Evolutionary conservation across 2,888 invertebrate genomes (phyloP), one percentile per base, ranked within the genome.

Genomic region (Parelbella ahira): DNA sequence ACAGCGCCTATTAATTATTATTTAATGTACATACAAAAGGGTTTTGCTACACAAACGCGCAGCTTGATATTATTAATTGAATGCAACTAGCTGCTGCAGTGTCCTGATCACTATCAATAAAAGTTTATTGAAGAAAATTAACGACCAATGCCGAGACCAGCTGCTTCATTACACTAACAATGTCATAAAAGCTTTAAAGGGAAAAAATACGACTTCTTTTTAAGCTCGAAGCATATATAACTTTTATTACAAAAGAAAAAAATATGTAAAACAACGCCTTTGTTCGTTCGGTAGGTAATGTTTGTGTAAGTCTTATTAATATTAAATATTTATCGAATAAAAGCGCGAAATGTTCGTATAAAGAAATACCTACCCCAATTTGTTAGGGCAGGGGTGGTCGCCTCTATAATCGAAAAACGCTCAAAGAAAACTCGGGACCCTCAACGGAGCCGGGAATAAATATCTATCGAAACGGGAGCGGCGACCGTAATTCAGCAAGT

Each of bases 391-490:
- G 37, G 41, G 37, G 20, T 36, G 24, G 30, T 27, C 4, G 24
- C n/a, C 12, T 7, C 8, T 7, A 27, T 30, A 36, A 42, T 42
- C 34, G 37, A 27, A 19, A 46, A 47, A 38, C 29, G 37, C 11
- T 34, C 27, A 42, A 42, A 33, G 38, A 36, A 41, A 47, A 44
- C 42, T 42, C 19, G 19, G 36, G 20, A 13, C 41, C 44, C 44
- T 44, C 20, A 12, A 28, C 28, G 15, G 15, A 28, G 30, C n/a
- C n/a, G 30, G 27, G 28, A 11, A 34, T 37, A 38, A 37, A 33
- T 20, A 33, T 43, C 38, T 43, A 47, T 38, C 36, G 38, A 43
- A 38, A 30, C 8, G 30, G 18, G 30, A 30, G 18, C 34, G 21
- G 7, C 19, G 24, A 28, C 37, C 34, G 34, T 28, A 42, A 42